Evolutionary conservation across 2,888 invertebrate genomes (phyloP), one percentile per base, ranked within the genome.

Genomic region (Coenonympha arcania): DNA sequence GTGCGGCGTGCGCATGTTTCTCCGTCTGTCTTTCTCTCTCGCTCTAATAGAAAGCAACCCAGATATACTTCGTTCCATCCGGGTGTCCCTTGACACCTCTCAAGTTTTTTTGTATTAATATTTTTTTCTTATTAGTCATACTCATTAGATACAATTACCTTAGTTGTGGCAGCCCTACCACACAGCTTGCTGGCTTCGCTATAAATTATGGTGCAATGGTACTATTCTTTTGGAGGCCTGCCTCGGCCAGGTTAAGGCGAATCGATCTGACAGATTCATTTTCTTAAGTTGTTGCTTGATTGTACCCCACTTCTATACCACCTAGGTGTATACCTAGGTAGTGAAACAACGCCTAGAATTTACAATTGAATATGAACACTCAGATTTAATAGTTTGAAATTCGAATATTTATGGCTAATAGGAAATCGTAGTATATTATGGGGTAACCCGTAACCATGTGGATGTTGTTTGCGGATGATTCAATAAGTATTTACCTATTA

Each of bases 121-220:
- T n/a, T n/a, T n/a, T n/a, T n/a, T n/a, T n/a, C n/a, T n/a, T n/a
- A n/a, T n/a, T n/a, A n/a, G n/a, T n/a, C n/a, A n/a, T n/a, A n/a
- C n/a, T n/a, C n/a, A n/a, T n/a, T 8, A 24, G 5, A 8, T 5
- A 8, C 2, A 5, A 24, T 1, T 28, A 11, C 4, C 36, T 18
- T 4, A 19, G 5, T 13, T 6, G n/a, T 24, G 44, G 3, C 18
- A 36, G 9, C 45, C 45, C 45, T 45, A 28, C 9, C 16, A 8
- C 56, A 79, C 75, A 79, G 79, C 75, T 74, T 64, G 69, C 68
- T 67, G 64, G 69, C 73, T 76, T 73, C 64, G 76, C 76, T 77
- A 83, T 84, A 84, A 85, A 82, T 85, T 82, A 85, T 79, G 72
- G 75, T 74, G 79, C 81, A 82, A 82, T 80, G 75, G 80, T 78